phyloP scores from a whole-genome alignment of 2,113 vertebrate species.

The Indicator maculatus region DNA sequence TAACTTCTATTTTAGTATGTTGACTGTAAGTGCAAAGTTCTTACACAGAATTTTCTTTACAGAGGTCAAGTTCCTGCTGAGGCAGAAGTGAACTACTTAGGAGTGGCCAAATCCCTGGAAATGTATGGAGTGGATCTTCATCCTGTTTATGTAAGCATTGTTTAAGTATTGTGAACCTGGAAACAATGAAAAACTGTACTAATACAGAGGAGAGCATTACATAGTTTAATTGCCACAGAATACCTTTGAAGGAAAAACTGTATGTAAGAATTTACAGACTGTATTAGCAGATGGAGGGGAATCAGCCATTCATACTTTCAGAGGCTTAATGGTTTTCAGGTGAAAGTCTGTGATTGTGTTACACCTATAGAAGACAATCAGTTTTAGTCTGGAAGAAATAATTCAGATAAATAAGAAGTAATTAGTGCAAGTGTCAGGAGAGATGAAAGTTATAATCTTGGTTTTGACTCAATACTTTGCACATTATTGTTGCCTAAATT shows the following conservation, averaged over 20 bases:
- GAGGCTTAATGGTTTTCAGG: conserved; percentile 25
- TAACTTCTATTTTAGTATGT: neutral
- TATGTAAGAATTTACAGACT: neutral
- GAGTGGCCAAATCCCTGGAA: conserved; percentile 86
- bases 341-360: conserved; percentile 51
- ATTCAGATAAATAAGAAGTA: neutral
- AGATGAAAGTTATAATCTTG: neutral
- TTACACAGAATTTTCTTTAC: conserved; percentile 39
- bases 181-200: neutral
- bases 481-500: neutral
- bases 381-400: conserved; percentile 24
- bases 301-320: neutral
- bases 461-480: neutral
- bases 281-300: neutral
- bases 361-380: conserved; percentile 10
- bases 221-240: neutral
- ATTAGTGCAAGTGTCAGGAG: neutral
- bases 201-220: neutral
- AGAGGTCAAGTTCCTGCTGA: conserved; percentile 87
- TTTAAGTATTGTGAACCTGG: conserved; percentile 37
- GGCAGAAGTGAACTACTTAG: conserved; percentile 87
- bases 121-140: conserved; percentile 95
- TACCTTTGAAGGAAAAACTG: neutral
- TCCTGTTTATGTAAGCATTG: conserved; percentile 87
- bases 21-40: neutral